Evolutionary conservation across 2,113 vertebrate genomes (phyloP), one percentile per base, ranked within the genome.

Genomic region (Hucho hucho): DNA sequence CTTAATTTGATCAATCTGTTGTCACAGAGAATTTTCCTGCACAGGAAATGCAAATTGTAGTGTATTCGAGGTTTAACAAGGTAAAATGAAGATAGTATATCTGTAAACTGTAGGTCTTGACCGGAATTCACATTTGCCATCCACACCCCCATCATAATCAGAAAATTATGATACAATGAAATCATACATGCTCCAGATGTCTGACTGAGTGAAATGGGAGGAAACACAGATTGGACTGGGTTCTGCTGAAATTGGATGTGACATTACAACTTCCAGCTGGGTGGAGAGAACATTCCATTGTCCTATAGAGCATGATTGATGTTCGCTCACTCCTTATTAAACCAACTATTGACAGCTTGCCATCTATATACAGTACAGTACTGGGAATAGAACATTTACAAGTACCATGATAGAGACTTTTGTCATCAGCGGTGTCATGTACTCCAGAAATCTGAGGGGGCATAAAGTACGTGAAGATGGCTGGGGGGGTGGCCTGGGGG

Each of bases 181-280:
- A n/a, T 59, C 16, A 7, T 59, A 22, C 58, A 9, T n/a, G n/a
- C 20, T 59, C 58, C 58, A 59, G 58, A 59, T 22, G n/a, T 59
- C n/a, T 59, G 18, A 6, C n/a, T 6, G n/a, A 61, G 6, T 7
- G 20, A 61, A 22, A 61, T 7, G 18, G n/a, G n/a, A 22, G n/a
- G 58, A 61, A 69, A 24, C 67, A 69, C 64, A 65, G 24, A 25
- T 26, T 65, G 64, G 64, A 22, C 37, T 43, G 37, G 37, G 37
- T 11, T 61, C 58, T 61, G 20, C 58, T 61, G 9, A 22, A 24
- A n/a, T 61, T 22, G n/a, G 58, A 22, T 61, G 6, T 24, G 6
- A 61, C 16, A 61, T 61, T 61, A 61, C n/a, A 61, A 61, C 58
- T 61, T 22, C 58, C 58, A 61, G 58, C 58, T 61, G 58, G 58